These are phyloP conservation scores for Drosophila simulans DNA, from an alignment of 1,140 invertebrate species.

Conservation along the genomic window DNA sequence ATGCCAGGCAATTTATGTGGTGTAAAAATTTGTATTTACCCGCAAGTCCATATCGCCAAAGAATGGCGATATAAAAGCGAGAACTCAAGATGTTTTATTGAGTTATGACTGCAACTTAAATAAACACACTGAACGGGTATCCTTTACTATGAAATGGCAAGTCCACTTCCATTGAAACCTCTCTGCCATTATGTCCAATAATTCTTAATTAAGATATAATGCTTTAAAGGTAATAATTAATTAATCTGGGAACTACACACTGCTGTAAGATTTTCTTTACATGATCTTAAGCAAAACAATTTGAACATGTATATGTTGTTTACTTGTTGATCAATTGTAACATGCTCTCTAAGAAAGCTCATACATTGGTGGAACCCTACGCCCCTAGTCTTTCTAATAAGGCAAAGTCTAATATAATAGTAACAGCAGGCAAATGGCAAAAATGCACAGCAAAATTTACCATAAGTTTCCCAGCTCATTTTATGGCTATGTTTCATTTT, in stretches of 20 bases:
- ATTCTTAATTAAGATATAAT: too few species aligned
- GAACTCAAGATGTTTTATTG: conserved; percentile 30
- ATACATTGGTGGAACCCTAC: not conserved
- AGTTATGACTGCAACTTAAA: conserved; percentile 12
- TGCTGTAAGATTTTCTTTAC: too few species aligned
- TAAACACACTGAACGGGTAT: not conserved
- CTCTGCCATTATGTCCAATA: not conserved
- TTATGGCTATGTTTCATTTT: conserved; percentile 57
- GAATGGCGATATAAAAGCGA: conserved; percentile 10
- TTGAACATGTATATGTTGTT: too few species aligned
- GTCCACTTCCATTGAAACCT: conserved; percentile 2
- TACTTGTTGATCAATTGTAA: too few species aligned
- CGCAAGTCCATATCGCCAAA: conserved; percentile 26
- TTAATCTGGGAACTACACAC: too few species aligned
- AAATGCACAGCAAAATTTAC: conserved; percentile 4
- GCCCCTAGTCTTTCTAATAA: conserved; percentile 8
- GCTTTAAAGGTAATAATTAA: too few species aligned
- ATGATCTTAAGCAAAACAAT: too few species aligned
- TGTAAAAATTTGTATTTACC: conserved; percentile 71
- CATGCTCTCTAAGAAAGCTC: not conserved
- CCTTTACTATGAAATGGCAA: not conserved
- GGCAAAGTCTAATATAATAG: conserved; percentile 25
- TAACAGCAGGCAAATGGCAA: conserved; percentile 22
- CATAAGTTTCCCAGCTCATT: conserved; percentile 54
- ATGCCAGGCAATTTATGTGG: conserved; percentile 76